Evolutionary conservation across 2,113 vertebrate genomes (phyloP).

Genomic region (Motacilla tschutschensis): DNA sequence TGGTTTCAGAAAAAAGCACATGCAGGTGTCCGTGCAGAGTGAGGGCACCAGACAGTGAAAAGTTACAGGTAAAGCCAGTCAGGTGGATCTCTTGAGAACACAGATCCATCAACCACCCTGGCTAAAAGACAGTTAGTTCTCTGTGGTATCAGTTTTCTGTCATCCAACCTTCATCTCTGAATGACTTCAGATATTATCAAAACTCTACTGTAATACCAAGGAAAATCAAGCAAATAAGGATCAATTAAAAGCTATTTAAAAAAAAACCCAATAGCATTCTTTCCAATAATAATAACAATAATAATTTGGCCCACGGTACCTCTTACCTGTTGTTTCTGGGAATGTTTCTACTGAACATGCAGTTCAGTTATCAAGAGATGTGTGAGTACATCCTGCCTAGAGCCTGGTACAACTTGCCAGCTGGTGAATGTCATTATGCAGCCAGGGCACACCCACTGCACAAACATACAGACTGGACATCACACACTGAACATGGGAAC

Average conservation of each 20-base stretch:
- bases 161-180: neutral
- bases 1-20: neutral
- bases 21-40: neutral
- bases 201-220: neutral
- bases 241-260: neutral
- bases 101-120: neutral
- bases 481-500: neutral
- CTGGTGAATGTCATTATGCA: neutral
- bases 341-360: neutral
- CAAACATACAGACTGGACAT: too few relatives aligned
- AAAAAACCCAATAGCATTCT: neutral
- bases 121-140: neutral
- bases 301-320: neutral
- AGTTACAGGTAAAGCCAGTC: neutral
- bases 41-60: neutral
- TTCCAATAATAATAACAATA: neutral
- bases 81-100: neutral
- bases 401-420: neutral
- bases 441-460: neutral
- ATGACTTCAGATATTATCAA: neutral
- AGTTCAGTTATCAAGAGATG: neutral
- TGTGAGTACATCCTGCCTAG: neutral
- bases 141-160: neutral
- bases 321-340: neutral
- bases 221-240: neutral